These are phyloP conservation scores for Pygmarrhopalites habei DNA, from an alignment of 1,140 invertebrate species.

Conservation along the genomic window DNA sequence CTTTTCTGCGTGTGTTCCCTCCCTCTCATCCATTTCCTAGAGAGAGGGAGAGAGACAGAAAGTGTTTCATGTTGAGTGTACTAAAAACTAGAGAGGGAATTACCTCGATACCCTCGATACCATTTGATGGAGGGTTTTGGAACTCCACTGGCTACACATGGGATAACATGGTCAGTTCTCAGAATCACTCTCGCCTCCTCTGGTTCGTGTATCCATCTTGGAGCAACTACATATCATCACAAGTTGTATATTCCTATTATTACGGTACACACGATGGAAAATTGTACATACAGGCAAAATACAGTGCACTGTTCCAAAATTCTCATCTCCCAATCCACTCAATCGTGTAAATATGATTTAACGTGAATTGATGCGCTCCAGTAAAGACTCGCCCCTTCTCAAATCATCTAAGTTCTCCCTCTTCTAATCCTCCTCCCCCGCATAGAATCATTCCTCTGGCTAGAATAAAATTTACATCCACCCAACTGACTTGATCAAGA, in stretches of 20 bases:
- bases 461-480: no score
- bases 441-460: no score
- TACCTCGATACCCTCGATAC: slow-evolving; percentile 25
- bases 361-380: no score
- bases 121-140: slow-evolving; percentile 31
- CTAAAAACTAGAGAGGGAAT: not conserved
- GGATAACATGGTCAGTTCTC: slow-evolving; percentile 33
- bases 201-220: slow-evolving; percentile 51
- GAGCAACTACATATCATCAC: slow-evolving; percentile 46
- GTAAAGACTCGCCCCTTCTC: no score
- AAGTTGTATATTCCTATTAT: not conserved
- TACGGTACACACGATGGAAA: not conserved
- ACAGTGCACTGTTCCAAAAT: no score
- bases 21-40: not conserved
- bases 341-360: not conserved
- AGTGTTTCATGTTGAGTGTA: not conserved
- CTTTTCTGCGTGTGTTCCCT: not conserved
- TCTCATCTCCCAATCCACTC: no score
- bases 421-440: no score
- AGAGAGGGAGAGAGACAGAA: not conserved
- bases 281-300: not conserved
- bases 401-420: no score
- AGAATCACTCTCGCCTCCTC: slow-evolving; percentile 47
- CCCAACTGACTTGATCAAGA: no score
- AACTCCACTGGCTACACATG: slow-evolving; percentile 28